These are phyloP conservation scores for Dolichoris vasculosae DNA, from an alignment of 1,140 invertebrate genomes.

Conservation along the genomic window DNA sequence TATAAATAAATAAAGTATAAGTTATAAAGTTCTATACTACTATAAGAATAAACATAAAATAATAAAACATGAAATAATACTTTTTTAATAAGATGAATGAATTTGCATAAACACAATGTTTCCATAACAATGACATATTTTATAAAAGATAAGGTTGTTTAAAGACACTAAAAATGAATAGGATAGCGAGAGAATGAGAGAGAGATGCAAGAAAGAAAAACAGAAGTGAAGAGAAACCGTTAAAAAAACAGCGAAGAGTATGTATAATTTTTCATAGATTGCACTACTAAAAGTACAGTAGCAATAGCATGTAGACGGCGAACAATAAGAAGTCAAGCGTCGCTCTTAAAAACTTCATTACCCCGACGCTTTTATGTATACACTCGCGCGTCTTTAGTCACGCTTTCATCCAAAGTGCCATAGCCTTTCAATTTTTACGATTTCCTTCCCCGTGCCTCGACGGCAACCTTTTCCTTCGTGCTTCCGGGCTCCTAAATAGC, in stretches of 20 bases:
- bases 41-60: too few species aligned
- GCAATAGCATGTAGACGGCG: background rate
- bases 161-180: too few species aligned
- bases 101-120: too few species aligned
- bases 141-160: too few species aligned
- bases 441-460: background rate
- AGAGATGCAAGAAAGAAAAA: too few species aligned
- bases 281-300: background rate
- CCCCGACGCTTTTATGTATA: background rate
- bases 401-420: background rate
- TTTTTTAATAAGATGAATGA: too few species aligned
- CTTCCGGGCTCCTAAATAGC: background rate
- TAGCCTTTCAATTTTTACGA: constrained; percentile 11
- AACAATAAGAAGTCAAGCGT: background rate
- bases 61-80: too few species aligned
- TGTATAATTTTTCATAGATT: background rate
- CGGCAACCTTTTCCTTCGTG: background rate
- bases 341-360: constrained; percentile 24
- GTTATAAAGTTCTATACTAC: too few species aligned
- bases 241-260: background rate
- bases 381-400: background rate
- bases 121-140: too few species aligned
- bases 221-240: too few species aligned
- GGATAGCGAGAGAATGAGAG: too few species aligned
- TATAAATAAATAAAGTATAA: too few species aligned